Percentiles rank a stretch among this genome's conserved stretches.
Conservation (phyloP, 2,113 vertebrate species). For the Cephalopterus ornatus region DNA sequence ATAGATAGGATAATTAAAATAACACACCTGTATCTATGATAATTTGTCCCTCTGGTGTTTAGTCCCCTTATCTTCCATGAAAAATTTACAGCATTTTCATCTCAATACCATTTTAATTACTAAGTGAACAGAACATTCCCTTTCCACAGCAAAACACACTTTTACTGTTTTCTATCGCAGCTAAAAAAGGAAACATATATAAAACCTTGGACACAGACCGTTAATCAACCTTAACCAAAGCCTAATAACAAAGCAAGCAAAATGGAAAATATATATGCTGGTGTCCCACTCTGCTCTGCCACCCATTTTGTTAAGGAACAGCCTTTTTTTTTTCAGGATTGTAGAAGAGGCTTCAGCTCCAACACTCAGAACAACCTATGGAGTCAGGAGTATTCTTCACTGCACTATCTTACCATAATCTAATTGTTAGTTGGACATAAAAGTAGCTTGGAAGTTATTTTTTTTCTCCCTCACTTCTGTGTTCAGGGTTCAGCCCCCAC, state of each 20-base stretch:
- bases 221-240: constrained; percentile 27
- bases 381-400: not conserved
- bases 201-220: not conserved
- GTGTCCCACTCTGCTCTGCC: not conserved
- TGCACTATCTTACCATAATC: not conserved
- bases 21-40: not conserved
- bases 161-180: not conserved
- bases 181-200: not conserved
- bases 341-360: not conserved
- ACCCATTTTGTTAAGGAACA: not conserved
- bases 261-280: not conserved
- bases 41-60: not conserved
- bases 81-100: not conserved
- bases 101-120: not conserved
- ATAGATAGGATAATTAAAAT: not conserved
- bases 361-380: not conserved
- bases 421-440: not conserved
- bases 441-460: not conserved
- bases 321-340: not conserved
- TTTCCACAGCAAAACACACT: not conserved
- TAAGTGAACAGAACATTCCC: not conserved
- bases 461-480: not conserved
- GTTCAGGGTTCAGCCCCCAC: not conserved
- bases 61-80: not conserved
- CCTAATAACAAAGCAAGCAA: constrained; percentile 16